These are phyloP conservation scores for Brenthis daphne DNA, from an alignment of 2,888 invertebrate genomes.

Conservation along the genomic window DNA sequence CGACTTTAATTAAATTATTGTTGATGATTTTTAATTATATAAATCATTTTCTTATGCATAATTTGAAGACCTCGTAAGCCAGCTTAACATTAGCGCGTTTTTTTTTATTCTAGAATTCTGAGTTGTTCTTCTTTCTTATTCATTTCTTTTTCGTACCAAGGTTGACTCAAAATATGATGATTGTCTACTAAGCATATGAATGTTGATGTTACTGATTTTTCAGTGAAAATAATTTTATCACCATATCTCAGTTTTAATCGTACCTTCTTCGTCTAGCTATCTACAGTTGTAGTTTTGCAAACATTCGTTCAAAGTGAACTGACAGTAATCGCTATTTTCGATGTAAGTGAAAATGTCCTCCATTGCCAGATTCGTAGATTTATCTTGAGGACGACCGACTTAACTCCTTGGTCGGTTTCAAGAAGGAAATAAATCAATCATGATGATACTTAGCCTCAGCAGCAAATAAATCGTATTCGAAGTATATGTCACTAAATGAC, in stretches of 20 bases:
- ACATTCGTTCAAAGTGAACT: too few relatives aligned
- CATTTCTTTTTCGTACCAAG: constrained; percentile 44
- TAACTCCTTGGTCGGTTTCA: constrained; percentile 47
- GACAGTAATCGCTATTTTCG: constrained; percentile 34
- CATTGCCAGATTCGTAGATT: constrained; percentile 48
- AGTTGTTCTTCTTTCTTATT: background rate
- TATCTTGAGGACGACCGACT: constrained; percentile 43
- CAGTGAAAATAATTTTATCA: constrained; percentile 49
- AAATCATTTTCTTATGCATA: too few relatives aligned
- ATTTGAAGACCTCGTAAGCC: too few relatives aligned
- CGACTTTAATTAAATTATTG: too few relatives aligned
- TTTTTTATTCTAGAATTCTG: too few relatives aligned
- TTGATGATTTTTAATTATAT: too few relatives aligned
- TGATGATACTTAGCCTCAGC: constrained; percentile 51
- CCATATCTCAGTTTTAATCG: constrained; percentile 49
- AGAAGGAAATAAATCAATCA: constrained; percentile 47
- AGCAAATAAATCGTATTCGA: constrained; percentile 43
- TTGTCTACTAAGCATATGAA: constrained; percentile 37
- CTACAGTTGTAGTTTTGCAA: constrained; percentile 32
- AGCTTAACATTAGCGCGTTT: too few relatives aligned
- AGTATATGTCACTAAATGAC: constrained; percentile 19
- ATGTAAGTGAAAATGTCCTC: constrained; percentile 49
- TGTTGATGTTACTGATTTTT: constrained; percentile 38
- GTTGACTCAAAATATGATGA: constrained; percentile 41
- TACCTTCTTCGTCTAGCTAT: constrained; percentile 43